phyloP scores from a whole-genome alignment of 2,113 vertebrate species.

The Saiga tatarica region DNA sequence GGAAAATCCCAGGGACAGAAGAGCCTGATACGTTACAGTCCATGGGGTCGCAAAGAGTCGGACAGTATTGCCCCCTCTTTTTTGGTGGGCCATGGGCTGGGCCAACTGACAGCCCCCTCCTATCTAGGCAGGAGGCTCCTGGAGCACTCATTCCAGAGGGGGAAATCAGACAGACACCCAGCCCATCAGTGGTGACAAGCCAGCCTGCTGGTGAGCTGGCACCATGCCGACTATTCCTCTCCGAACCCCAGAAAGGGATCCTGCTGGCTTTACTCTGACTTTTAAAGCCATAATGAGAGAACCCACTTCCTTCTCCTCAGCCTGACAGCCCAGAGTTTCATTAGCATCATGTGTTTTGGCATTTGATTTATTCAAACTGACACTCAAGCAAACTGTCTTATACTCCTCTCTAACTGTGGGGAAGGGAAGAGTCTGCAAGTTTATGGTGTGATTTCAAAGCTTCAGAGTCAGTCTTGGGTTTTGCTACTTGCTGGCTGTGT shows the following conservation, averaged over 20 bases:
- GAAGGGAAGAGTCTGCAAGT: background rate
- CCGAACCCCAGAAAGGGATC: background rate
- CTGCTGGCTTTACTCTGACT: background rate
- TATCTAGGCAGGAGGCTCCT: background rate
- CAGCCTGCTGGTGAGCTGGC: background rate
- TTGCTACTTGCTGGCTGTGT: background rate
- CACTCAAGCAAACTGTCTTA: background rate
- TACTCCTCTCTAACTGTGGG: constrained; percentile 16
- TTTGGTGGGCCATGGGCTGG: background rate
- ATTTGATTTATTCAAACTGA: constrained; percentile 46
- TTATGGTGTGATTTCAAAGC: background rate
- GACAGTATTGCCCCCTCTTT: fast-evolving
- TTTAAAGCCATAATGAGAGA: constrained; percentile 29
- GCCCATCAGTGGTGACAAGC: background rate
- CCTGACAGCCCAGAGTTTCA: background rate
- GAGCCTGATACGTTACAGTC: too few species aligned
- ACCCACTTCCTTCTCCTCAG: background rate
- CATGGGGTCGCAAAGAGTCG: too few species aligned
- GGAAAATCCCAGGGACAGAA: too few species aligned
- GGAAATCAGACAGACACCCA: background rate
- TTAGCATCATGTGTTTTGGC: constrained; percentile 13
- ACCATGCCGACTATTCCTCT: background rate
- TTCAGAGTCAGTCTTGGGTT: background rate
- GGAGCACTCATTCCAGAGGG: too few species aligned
- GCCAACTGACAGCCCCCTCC: background rate